Percentiles rank a stretch among this genome's conserved stretches.
Conservation (phyloP, 2,113 vertebrate genomes). For the Periophthalmodon schlosseri region DNA sequence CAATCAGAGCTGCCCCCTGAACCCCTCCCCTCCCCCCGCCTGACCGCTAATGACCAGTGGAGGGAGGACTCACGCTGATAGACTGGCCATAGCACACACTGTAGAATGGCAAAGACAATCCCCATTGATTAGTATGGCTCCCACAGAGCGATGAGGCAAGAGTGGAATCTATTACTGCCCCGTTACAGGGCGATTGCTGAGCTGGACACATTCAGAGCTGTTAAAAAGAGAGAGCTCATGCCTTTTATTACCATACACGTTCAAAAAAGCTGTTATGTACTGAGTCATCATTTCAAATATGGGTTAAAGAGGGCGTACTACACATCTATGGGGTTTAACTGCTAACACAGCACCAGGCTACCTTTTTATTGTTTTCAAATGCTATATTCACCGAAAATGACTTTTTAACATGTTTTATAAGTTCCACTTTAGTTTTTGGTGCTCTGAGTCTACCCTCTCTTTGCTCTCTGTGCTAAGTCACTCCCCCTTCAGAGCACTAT, state of each 20-base stretch:
- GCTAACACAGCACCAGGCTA: too few species aligned
- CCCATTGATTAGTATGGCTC: constrained; percentile 57
- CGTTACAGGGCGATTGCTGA: constrained; percentile 66
- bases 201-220: constrained; percentile 50
- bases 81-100: constrained; percentile 13
- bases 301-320: not conserved
- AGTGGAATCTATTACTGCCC: constrained; percentile 66
- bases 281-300: not conserved
- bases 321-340: too few species aligned
- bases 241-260: constrained; percentile 40
- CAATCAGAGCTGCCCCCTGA: constrained; percentile 44
- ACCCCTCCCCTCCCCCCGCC: constrained; percentile 12
- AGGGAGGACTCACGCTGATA: constrained; percentile 52
- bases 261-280: constrained; percentile 8
- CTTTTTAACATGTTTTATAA: too few species aligned
- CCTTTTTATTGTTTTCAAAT: too few species aligned
- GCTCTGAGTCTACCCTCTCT: too few species aligned
- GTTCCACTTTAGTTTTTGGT: too few species aligned
- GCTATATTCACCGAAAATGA: too few species aligned
- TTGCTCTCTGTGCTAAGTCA: too few species aligned
- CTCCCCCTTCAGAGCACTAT: too few species aligned
- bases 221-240: constrained; percentile 47
- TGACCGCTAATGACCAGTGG: constrained; percentile 49
- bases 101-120: constrained; percentile 43
- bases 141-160: constrained; percentile 66